Percentiles rank a stretch among this genome's conserved stretches.
phyloP scores from a whole-genome alignment of 1,140 invertebrate species.

The Zaprionus vittiger region DNA sequence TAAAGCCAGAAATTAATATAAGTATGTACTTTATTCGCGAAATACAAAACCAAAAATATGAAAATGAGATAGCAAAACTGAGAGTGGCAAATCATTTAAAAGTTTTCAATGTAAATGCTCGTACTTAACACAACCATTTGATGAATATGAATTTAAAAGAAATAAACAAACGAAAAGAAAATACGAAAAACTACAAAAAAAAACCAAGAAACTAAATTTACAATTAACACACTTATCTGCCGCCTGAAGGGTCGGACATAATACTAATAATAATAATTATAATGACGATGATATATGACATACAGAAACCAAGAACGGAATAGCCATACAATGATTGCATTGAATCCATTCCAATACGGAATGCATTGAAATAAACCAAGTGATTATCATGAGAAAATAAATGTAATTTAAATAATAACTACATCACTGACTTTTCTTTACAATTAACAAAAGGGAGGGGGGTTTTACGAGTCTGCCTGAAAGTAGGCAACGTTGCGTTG shows the following conservation, averaged over 20 bases:
- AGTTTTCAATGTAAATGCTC: slow-evolving; percentile 77
- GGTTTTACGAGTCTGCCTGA: not conserved
- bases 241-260: not conserved
- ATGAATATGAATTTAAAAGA: slow-evolving; percentile 76
- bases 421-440: slow-evolving; percentile 20
- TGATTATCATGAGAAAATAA: slow-evolving; percentile 81
- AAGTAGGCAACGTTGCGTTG: slow-evolving; percentile 42
- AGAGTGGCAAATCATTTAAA: slow-evolving; percentile 48
- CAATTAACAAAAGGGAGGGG: not conserved
- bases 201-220: slow-evolving; percentile 13
- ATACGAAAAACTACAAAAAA: not conserved
- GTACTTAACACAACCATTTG: slow-evolving; percentile 64
- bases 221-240: slow-evolving; percentile 38
- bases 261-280: slow-evolving; percentile 14
- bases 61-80: slow-evolving; percentile 20
- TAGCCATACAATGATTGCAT: slow-evolving; percentile 51
- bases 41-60: slow-evolving; percentile 20
- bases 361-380: slow-evolving; percentile 73
- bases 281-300: slow-evolving; percentile 16
- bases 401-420: slow-evolving; percentile 80
- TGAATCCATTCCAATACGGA: slow-evolving; percentile 48
- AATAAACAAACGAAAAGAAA: slow-evolving; percentile 7
- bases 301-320: slow-evolving; percentile 34
- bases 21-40: slow-evolving; percentile 56
- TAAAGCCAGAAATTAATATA: slow-evolving; percentile 48